Conservation (phyloP, 2,888 invertebrate species). For the Byasa hedistus region DNA sequence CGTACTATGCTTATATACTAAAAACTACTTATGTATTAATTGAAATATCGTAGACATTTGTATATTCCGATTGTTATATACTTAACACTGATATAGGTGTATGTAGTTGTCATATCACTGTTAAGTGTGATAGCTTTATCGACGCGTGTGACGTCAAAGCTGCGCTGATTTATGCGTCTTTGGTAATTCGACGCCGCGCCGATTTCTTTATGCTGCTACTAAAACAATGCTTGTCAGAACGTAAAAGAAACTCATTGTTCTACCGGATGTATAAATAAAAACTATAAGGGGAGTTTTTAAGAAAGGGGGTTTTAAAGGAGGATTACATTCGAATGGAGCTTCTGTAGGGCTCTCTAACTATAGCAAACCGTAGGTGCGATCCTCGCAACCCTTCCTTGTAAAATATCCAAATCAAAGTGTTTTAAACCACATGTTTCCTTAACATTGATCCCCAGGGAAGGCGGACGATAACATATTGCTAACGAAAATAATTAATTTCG, state of each 20-base stretch:
- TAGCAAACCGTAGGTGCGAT: conserved; percentile 63
- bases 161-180: conserved; percentile 61
- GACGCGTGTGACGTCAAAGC: conserved; percentile 25
- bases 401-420: conserved; percentile 72
- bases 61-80: background rate
- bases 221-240: conserved; percentile 56
- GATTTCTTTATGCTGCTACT: conserved; percentile 34
- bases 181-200: conserved; percentile 53
- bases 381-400: conserved; percentile 72
- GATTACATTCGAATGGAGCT: conserved; percentile 62
- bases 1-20: conserved; percentile 33
- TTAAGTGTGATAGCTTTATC: conserved; percentile 8
- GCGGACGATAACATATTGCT: conserved; percentile 57
- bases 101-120: background rate
- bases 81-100: background rate
- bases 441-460: conserved; percentile 60
- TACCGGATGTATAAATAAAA: conserved; percentile 63
- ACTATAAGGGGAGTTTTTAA: conserved; percentile 60
- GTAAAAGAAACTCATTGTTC: conserved; percentile 51
- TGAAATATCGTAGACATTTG: background rate
- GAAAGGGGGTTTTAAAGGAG: conserved; percentile 52
- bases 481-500: conserved; percentile 56
- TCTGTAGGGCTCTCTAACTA: conserved; percentile 55
- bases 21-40: background rate
- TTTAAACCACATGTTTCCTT: conserved; percentile 71